Conservation (phyloP, 2,113 vertebrate species). For the Chelonoidis abingdonii region DNA sequence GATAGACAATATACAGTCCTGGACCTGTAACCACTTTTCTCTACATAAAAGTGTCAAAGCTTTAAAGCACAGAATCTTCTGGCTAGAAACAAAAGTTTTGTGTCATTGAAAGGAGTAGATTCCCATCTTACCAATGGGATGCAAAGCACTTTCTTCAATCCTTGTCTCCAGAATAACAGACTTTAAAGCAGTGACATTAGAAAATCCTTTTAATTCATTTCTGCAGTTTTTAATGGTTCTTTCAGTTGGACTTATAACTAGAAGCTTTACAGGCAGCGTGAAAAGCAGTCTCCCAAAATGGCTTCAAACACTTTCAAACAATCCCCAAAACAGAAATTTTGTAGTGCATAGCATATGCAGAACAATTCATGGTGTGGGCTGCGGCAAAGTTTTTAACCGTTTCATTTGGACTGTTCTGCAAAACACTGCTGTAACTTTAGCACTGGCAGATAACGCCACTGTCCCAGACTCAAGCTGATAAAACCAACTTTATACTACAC, state of each 20-base stretch:
- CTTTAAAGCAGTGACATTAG: background rate
- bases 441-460: fast-evolving
- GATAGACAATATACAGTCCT: background rate
- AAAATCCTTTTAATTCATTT: background rate
- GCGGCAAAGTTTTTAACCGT: background rate
- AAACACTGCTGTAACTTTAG: fast-evolving
- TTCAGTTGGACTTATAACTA: background rate
- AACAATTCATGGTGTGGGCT: fast-evolving
- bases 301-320: background rate
- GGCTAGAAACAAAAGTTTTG: background rate
- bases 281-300: background rate
- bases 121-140: background rate
- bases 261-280: background rate
- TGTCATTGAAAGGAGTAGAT: background rate
- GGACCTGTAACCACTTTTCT: background rate
- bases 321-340: background rate
- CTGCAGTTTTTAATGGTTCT: background rate
- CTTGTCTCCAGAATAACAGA: background rate
- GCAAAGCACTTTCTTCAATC: background rate
- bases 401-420: background rate
- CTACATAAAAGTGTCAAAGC: background rate
- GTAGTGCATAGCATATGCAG: background rate
- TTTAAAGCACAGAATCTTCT: background rate
- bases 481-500: background rate
- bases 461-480: background rate